Base-by-base conservation (phyloP, 1,140 invertebrate genomes). In the Thaumatotibia leucotreta region DNA sequence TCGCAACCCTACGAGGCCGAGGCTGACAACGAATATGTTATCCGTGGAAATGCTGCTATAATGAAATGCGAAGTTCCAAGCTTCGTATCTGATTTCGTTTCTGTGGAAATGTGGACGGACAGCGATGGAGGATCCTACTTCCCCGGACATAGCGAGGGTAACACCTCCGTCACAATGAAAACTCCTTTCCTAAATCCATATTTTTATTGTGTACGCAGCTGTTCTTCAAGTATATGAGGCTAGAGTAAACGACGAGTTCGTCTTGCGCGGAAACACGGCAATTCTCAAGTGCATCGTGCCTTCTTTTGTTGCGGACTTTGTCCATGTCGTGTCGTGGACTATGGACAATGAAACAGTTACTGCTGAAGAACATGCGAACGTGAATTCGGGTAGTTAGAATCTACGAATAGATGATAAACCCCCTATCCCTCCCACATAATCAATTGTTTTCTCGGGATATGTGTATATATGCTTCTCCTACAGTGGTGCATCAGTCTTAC, bases 401-500 rank as follows among this genome's bases (percentile, higher is more conserved):
- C 27, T 27, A 64, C 50, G 6, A 14, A 22, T 65, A 58, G 35
- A 66, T 39, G 58, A 64, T 64, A 20, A 68, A 63, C 27, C 70
- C n/a, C 61, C 11, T 62, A 50, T 67, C 62, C 62, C 54, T 24
- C 14, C 52, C 52, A 58, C 23, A 22, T n/a, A 6, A 0, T 17
- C n/a, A 24, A 45, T 17, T 17, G 5, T 58, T n/a, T 27, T 27
- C 4, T n/a, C 23, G 17, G 62, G n/a, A 52, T 33, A 32, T 61
- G 23, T 61, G 9, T 61, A 50, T 64, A 73, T 65, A 64, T 69
- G 54, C 88, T 67, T 73, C 74, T n/a, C n/a, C n/a, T n/a, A 63
- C 92, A 98, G 97, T 97, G 81, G 96, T 97, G 54, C 95, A 96
- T 86, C 96, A 97, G 86, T 94, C 95, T 77, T 97, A 97, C 92